These are phyloP conservation scores for Thalassophryne amazonica DNA, from an alignment of 2,797 vertebrate genomes.

Conservation along the genomic window DNA sequence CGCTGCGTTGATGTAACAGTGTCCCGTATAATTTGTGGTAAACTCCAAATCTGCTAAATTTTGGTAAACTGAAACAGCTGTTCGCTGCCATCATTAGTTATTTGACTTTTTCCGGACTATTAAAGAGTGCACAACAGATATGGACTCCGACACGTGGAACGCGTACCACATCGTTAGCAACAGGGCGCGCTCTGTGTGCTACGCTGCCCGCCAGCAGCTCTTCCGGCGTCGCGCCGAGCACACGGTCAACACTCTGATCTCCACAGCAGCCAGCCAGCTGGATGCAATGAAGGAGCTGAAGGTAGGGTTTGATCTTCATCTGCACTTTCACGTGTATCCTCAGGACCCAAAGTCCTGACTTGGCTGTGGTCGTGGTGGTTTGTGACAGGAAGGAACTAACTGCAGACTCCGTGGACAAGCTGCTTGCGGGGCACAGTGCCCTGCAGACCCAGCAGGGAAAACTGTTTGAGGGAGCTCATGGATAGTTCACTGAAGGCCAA, in stretches of 20 bases:
- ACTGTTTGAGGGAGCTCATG: slow-evolving; percentile 63
- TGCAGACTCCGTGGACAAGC: slow-evolving; percentile 75
- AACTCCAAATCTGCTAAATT: no score
- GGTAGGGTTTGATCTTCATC: slow-evolving; percentile 44
- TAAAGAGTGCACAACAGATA: slow-evolving; percentile 77
- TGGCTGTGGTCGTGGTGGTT: neutral
- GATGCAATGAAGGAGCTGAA: slow-evolving; percentile 82
- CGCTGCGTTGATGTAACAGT: no score
- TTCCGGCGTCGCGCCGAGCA: slow-evolving; percentile 78
- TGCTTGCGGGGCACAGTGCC: slow-evolving; percentile 73
- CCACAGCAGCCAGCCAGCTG: slow-evolving; percentile 79
- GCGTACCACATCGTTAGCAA: slow-evolving; percentile 87
- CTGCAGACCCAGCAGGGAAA: slow-evolving; percentile 73
- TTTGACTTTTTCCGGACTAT: no score
- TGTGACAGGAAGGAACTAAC: slow-evolving; percentile 78
- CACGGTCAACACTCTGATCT: slow-evolving; percentile 82
- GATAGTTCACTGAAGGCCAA: slow-evolving; percentile 70
- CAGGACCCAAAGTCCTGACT: neutral
- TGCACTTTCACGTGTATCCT: neutral
- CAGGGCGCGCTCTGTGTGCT: slow-evolving; percentile 82
- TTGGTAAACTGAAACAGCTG: no score
- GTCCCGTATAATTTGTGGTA: no score
- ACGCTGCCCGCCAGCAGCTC: slow-evolving; percentile 81
- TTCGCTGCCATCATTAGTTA: no score
- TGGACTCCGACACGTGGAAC: slow-evolving; percentile 86